These are phyloP conservation scores for Phenganax marumi DNA, from an alignment of 92 coral and sea anemone species.

Conservation along the genomic window DNA sequence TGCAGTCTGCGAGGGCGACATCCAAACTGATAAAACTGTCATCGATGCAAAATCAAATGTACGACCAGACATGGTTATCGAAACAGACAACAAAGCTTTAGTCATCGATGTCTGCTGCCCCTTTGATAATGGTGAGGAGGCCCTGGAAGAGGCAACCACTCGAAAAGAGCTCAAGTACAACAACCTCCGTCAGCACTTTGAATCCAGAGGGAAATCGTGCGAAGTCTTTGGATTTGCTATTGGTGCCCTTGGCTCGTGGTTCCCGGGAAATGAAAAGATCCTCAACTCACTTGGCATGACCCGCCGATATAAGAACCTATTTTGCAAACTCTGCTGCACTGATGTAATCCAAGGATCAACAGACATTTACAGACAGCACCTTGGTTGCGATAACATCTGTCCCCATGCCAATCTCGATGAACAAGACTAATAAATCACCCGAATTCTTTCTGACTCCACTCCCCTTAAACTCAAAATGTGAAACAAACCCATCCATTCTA, in stretches of 20 bases:
- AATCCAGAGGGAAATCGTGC: background rate
- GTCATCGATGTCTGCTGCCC: slow-evolving; percentile 39
- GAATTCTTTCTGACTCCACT: too few relatives aligned
- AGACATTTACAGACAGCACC: slow-evolving; percentile 1
- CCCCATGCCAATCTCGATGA: too few relatives aligned
- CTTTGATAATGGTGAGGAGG: slow-evolving; percentile 31
- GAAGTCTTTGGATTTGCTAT: slow-evolving; percentile 9
- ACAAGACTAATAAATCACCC: too few relatives aligned
- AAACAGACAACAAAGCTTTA: slow-evolving; percentile 19
- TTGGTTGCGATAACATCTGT: background rate
- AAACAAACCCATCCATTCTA: too few relatives aligned
- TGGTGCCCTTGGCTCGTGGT: background rate
- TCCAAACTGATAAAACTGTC: slow-evolving; percentile 8
- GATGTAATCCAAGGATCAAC: slow-evolving; percentile 17
- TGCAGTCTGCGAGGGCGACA: background rate
- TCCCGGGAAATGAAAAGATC: background rate
- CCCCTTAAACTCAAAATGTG: too few relatives aligned
- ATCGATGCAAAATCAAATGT: slow-evolving; percentile 6
- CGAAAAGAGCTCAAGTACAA: background rate
- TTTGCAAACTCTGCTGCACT: background rate
- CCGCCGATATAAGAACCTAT: background rate
- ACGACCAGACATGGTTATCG: slow-evolving; percentile 38
- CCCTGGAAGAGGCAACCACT: slow-evolving; percentile 17
- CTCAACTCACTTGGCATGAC: background rate
- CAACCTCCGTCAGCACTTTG: background rate